Percentiles rank a stretch among this genome's conserved stretches.
Conservation (phyloP, 2,888 invertebrate species). For the Agrochola circellaris region DNA sequence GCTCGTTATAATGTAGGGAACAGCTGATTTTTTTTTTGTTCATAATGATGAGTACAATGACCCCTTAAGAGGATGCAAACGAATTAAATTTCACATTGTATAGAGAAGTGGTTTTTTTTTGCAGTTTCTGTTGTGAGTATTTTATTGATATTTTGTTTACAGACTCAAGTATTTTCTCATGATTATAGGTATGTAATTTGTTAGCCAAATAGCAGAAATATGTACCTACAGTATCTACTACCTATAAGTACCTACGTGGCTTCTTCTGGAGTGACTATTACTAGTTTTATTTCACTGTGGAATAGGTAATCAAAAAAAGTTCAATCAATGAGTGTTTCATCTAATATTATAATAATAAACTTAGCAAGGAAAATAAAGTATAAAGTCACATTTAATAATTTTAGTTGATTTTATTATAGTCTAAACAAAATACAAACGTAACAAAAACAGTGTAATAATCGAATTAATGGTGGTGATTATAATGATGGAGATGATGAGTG, state of each 20-base stretch:
- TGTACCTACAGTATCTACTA: neutral
- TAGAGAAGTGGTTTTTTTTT: neutral
- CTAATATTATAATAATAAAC: no score
- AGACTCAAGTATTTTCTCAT: neutral
- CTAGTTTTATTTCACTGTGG: no score
- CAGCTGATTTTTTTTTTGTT: no score
- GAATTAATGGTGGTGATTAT: constrained; percentile 65
- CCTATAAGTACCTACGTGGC: neutral
- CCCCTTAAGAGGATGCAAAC: no score
- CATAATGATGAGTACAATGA: no score
- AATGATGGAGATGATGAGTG: constrained; percentile 70
- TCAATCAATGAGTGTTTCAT: neutral
- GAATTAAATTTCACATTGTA: no score
- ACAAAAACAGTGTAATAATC: constrained; percentile 10
- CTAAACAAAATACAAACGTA: constrained; percentile 16
- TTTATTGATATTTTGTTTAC: neutral
- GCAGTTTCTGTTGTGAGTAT: neutral
- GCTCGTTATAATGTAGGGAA: no score
- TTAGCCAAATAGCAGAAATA: neutral
- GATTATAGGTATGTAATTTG: neutral
- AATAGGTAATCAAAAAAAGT: neutral
- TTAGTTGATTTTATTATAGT: neutral
- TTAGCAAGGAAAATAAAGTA: no score
- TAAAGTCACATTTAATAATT: neutral
- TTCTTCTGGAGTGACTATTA: neutral